These are phyloP conservation scores for Dilophus febrilis DNA, from an alignment of 2,888 invertebrate genomes.

Conservation along the genomic window DNA sequence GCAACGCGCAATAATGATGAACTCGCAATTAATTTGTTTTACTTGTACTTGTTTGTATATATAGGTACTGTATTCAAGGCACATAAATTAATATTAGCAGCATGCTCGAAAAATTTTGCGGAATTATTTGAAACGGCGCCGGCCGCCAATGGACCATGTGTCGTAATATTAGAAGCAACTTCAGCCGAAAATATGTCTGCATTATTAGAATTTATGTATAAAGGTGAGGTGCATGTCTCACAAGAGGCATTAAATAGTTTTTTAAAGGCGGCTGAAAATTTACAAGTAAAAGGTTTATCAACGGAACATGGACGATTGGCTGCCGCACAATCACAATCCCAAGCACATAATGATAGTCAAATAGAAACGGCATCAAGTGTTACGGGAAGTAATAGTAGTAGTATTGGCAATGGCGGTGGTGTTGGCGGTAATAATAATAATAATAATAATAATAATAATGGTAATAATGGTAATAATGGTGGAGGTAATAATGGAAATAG, in stretches of 20 bases:
- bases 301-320: conserved; percentile 45
- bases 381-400: conserved; percentile 22
- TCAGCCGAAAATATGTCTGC: conserved; percentile 82
- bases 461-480: background rate
- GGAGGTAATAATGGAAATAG: background rate
- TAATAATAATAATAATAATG: too few relatives aligned
- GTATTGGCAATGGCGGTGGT: background rate
- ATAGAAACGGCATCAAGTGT: conserved; percentile 31
- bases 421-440: too few relatives aligned
- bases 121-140: conserved; percentile 80
- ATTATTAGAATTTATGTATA: conserved; percentile 84
- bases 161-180: conserved; percentile 79
- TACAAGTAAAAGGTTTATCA: conserved; percentile 70
- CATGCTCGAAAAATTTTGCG: conserved; percentile 85
- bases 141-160: conserved; percentile 56
- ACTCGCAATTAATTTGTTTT: too few relatives aligned
- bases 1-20: too few relatives aligned
- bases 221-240: conserved; percentile 83
- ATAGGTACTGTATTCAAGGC: conserved; percentile 78
- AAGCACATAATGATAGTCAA: conserved; percentile 24
- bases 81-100: conserved; percentile 79
- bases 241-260: conserved; percentile 83
- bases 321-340: conserved; percentile 29
- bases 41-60: too few relatives aligned
- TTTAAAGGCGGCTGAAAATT: conserved; percentile 77